Base-by-base conservation (phyloP, 2,113 vertebrate genomes). In the Calyptomena viridis region DNA sequence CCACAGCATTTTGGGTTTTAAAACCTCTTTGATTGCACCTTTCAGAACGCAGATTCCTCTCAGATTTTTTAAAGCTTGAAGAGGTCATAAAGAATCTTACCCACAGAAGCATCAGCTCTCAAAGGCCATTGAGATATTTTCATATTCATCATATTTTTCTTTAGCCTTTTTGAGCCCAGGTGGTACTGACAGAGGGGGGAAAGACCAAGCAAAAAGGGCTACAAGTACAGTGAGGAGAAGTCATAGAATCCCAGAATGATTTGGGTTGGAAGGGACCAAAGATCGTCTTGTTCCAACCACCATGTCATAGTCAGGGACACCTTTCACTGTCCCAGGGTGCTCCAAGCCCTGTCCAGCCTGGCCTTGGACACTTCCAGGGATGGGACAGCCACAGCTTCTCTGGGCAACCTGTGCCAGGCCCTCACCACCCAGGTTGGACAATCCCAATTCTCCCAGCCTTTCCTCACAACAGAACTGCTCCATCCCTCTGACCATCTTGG, bases 1-100 rank as follows among this genome's bases (percentile, higher is more conserved):
- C 58, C 39, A 11, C 72, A 40, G 35, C n/a, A 23, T 74, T 11
- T 78, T 14, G 12, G n/a, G 17, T 5, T 89, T 83, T 89, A 53
- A 92, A 71, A 33, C 77, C 71, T 92, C 87, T 90, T 85, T 94
- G 96, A 93, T 93, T 95, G 82, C 85, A 83, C 84, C 84, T 85
- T 86, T 88, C 73, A 88, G 86, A 95, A 50, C 2, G 18, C 63
- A 90, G 92, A 62, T 91, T 89, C 96, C 94, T 72, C 91, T 95
- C 81, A 85, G 82, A 39, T 77, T 90, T 81, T 75, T 73, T 82
- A 30, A 21, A 25, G 60, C 35, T 37, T 87, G 62, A 95, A 81
- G 87, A 42, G 31, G 28, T 37, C 21, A 4, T 24, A 44, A 18
- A 42, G 30, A 59, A 74, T 90, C 62, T 50, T 37, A 30, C 4